These are phyloP conservation scores for Euplagia quadripunctaria DNA, from an alignment of 2,888 invertebrate genomes.

Conservation along the genomic window DNA sequence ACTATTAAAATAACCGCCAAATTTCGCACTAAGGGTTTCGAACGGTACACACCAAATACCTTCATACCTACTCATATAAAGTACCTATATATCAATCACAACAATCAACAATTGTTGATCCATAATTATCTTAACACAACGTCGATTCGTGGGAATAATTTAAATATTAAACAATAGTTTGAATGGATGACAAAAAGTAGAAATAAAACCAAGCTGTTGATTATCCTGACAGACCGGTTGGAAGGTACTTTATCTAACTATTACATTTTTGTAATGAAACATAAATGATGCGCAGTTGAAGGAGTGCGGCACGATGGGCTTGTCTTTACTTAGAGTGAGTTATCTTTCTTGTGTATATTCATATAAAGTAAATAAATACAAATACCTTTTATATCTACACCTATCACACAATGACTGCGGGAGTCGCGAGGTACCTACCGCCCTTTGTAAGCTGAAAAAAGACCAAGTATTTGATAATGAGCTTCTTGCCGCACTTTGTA, in stretches of 20 bases:
- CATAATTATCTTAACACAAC: constrained; percentile 8
- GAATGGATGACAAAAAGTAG: constrained; percentile 28
- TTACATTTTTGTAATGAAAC: constrained; percentile 53
- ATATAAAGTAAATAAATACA: not conserved
- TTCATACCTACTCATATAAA: not conserved
- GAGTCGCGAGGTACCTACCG: not conserved
- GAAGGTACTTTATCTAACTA: constrained; percentile 39
- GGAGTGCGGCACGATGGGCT: constrained; percentile 65
- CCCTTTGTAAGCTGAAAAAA: not conserved
- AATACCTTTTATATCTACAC: not conserved
- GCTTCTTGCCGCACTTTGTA: not conserved
- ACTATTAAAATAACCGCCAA: no score
- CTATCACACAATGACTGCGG: not conserved
- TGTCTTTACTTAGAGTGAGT: constrained; percentile 73
- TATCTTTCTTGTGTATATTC: constrained; percentile 13
- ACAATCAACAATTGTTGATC: constrained; percentile 2
- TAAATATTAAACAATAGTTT: constrained; percentile 37
- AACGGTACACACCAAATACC: not conserved
- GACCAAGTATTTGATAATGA: not conserved
- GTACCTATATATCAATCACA: not conserved
- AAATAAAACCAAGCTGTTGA: constrained; percentile 41
- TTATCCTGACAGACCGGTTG: constrained; percentile 68
- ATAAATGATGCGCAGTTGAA: constrained; percentile 50
- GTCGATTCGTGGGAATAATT: constrained; percentile 42
- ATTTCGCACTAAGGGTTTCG: no score